Evolutionary conservation across 2,797 vertebrate genomes (phyloP).

Genomic region (Pangasius macronema): DNA sequence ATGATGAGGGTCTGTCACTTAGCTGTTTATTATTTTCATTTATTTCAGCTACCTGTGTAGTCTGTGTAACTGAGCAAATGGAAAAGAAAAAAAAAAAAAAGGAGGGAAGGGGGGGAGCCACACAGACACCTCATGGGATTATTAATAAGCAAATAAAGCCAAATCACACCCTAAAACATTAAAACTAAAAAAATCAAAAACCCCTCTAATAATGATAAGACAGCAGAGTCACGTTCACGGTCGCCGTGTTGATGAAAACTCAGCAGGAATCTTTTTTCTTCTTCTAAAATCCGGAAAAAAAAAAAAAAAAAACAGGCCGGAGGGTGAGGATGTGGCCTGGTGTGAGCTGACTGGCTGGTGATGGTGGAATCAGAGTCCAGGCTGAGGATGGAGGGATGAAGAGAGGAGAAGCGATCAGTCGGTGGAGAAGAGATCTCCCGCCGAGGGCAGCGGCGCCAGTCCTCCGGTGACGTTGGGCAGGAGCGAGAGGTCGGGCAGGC

Average conservation of each 20-base stretch:
- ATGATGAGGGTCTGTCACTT: not conserved
- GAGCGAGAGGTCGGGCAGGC: constrained; percentile 94
- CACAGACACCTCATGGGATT: not conserved
- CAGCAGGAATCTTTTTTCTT: not conserved
- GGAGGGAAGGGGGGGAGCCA: no score
- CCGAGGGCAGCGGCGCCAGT: constrained; percentile 93
- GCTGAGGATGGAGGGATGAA: constrained; percentile 12
- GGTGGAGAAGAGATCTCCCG: constrained; percentile 97
- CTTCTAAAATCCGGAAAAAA: constrained; percentile 32
- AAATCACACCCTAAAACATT: constrained; percentile 31
- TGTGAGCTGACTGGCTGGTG: constrained; percentile 35
- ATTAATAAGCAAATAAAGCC: constrained; percentile 28
- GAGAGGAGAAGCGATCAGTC: constrained; percentile 75
- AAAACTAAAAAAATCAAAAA: constrained; percentile 36
- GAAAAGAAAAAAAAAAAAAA: not conserved
- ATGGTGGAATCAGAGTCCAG: constrained; percentile 41
- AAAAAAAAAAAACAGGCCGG: not conserved
- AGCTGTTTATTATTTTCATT: not conserved
- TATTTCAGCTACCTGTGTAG: constrained; percentile 1
- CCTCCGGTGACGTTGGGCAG: constrained; percentile 96
- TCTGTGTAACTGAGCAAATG: constrained; percentile 1
- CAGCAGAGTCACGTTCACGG: constrained; percentile 41
- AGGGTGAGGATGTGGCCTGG: not conserved
- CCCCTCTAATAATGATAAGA: constrained; percentile 10
- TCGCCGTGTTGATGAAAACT: not conserved